A percentile compares a stretch with the other conserved stretches of the same genome.
Evolutionary conservation across 2,113 vertebrate species (phyloP).

Genomic region (Neopipo cinnamomea): DNA sequence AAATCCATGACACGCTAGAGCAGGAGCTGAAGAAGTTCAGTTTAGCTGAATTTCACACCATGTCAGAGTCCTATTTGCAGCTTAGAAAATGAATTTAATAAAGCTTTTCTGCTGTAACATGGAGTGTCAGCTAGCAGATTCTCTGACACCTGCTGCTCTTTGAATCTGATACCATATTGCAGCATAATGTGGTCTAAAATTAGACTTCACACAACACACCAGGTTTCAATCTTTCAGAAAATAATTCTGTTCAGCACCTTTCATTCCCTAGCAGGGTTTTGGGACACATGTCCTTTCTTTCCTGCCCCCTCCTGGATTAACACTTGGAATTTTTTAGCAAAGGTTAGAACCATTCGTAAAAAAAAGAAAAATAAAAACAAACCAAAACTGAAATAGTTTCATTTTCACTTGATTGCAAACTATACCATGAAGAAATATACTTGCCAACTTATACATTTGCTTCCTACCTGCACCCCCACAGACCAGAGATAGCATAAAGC

Average conservation of each 20-base stretch:
- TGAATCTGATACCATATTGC: conserved; percentile 62
- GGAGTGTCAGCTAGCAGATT: conserved; percentile 46
- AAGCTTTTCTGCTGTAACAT: conserved; percentile 40
- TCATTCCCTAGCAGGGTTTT: not conserved
- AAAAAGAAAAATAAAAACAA: not conserved
- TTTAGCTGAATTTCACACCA: conserved; percentile 60
- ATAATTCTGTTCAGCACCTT: conserved; percentile 42
- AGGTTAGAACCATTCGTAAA: not conserved
- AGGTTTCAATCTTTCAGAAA: conserved; percentile 61
- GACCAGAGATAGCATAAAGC: conserved; percentile 18
- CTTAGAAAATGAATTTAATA: conserved; percentile 42
- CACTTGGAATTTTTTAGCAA: not conserved
- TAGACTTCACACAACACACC: conserved; percentile 61
- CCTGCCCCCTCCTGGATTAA: conserved; percentile 13
- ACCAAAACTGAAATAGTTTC: not conserved
- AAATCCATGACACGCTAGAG: conserved; percentile 45
- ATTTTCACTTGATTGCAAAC: conserved; percentile 6
- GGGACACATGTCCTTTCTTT: conserved; percentile 12
- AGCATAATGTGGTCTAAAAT: conserved; percentile 65
- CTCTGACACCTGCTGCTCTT: conserved; percentile 70
- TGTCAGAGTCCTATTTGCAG: conserved; percentile 52
- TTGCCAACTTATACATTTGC: not conserved
- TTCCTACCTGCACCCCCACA: conserved; percentile 51
- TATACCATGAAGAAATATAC: not conserved
- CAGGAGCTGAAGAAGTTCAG: conserved; percentile 53